phyloP scores from a whole-genome alignment of 2,113 vertebrate genomes.

The Podarcis cretensis region DNA sequence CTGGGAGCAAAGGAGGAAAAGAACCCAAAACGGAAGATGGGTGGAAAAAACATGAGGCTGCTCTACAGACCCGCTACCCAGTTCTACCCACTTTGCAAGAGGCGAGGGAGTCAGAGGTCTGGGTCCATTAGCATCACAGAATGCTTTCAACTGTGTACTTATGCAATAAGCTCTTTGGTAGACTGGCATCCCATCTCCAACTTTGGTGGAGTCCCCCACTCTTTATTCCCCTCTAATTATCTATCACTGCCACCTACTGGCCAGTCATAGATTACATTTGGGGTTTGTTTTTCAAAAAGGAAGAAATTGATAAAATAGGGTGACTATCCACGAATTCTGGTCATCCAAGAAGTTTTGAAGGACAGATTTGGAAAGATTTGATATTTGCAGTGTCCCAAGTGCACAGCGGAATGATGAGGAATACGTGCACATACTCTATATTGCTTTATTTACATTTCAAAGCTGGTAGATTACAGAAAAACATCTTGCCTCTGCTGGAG shows the following conservation, averaged over 20 bases:
- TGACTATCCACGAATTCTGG: neutral
- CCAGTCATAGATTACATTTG: neutral
- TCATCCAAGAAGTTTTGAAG: no score
- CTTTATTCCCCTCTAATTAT: no score
- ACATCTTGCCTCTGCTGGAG: no score
- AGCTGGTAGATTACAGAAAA: no score
- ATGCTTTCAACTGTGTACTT: neutral
- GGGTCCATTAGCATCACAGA: neutral
- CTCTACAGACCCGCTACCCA: no score
- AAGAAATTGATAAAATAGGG: neutral
- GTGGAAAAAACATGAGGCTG: neutral
- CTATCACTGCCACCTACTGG: conserved; percentile 12
- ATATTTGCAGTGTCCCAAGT: no score
- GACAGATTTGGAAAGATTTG: no score
- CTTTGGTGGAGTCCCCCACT: neutral
- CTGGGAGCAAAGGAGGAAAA: no score
- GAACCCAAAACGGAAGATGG: neutral
- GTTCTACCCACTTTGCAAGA: neutral
- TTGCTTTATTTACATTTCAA: no score
- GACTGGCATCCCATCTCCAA: neutral
- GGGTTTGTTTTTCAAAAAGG: no score
- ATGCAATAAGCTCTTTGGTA: neutral
- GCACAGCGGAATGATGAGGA: no score
- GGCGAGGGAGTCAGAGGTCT: neutral
- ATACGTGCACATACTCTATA: no score